Percentiles rank a stretch among this genome's conserved stretches.
Evolutionary conservation across 2,113 vertebrate species (phyloP).

Genomic region (Vulpes vulpes): DNA sequence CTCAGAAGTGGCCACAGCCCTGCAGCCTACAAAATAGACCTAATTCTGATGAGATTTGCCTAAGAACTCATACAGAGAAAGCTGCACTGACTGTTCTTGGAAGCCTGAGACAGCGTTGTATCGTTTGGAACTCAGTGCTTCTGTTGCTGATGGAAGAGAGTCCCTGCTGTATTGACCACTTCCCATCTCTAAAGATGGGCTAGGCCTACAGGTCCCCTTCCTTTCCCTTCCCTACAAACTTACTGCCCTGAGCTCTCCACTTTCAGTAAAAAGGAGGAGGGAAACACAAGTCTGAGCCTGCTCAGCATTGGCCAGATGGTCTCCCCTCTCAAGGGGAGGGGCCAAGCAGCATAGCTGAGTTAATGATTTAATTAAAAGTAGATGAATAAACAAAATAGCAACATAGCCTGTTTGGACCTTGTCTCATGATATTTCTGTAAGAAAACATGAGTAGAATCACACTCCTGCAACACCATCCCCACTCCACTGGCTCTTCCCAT

Average conservation of each 20-base stretch:
- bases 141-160: neutral
- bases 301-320: neutral
- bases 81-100: neutral
- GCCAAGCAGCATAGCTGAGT: too few species aligned
- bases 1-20: conserved; percentile 6
- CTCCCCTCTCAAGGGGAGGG: neutral
- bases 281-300: neutral
- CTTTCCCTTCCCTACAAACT: neutral
- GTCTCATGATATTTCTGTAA: neutral
- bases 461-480: rapidly evolving
- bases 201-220: rapidly evolving
- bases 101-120: neutral
- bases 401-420: too few species aligned
- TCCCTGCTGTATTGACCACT: too few species aligned
- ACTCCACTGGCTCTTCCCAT: rapidly evolving
- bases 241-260: too few species aligned
- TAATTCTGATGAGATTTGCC: neutral
- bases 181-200: too few species aligned
- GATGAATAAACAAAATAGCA: neutral
- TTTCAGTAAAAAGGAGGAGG: neutral
- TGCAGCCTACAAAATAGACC: neutral
- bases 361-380: conserved; percentile 42
- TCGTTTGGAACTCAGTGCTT: neutral
- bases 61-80: neutral
- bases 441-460: neutral